These are phyloP conservation scores for Polydrusus pterygomalis DNA, from an alignment of 2,888 invertebrate species.

Conservation along the genomic window DNA sequence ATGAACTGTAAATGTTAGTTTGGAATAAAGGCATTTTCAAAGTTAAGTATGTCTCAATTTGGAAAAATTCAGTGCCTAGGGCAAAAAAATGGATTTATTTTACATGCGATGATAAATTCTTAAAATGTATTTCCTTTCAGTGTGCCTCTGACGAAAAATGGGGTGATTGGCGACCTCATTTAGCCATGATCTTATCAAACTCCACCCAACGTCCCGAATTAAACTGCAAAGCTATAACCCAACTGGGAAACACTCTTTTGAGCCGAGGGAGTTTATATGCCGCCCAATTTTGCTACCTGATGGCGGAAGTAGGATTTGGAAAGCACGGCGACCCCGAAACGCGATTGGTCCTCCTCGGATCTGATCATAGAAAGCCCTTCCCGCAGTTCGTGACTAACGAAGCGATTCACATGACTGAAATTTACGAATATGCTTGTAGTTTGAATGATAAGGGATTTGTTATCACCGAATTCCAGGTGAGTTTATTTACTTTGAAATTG, in stretches of 20 bases:
- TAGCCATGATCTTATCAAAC: conserved; percentile 96
- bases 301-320: conserved; percentile 81
- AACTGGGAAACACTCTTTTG: conserved; percentile 82
- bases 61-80: no score
- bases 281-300: conserved; percentile 96
- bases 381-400: conserved; percentile 84
- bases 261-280: conserved; percentile 89
- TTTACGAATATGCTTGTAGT: conserved; percentile 94
- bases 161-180: conserved; percentile 97
- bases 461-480: conserved; percentile 84
- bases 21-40: no score
- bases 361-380: conserved; percentile 80
- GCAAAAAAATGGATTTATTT: no score
- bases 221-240: conserved; percentile 85
- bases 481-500: conserved; percentile 44
- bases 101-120: no score
- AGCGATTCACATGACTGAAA: conserved; percentile 95
- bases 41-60: no score
- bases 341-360: conserved; percentile 88
- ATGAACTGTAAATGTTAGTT: no score
- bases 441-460: conserved; percentile 84
- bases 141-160: conserved; percentile 82
- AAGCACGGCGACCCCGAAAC: conserved; percentile 73
- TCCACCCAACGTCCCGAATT: conserved; percentile 84
- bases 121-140: conserved; percentile 73